Percentiles rank a stretch among this genome's conserved stretches.
These are phyloP conservation scores for Listrodromus nycthemerus DNA, from an alignment of 2,888 invertebrate genomes.

Conservation along the genomic window DNA sequence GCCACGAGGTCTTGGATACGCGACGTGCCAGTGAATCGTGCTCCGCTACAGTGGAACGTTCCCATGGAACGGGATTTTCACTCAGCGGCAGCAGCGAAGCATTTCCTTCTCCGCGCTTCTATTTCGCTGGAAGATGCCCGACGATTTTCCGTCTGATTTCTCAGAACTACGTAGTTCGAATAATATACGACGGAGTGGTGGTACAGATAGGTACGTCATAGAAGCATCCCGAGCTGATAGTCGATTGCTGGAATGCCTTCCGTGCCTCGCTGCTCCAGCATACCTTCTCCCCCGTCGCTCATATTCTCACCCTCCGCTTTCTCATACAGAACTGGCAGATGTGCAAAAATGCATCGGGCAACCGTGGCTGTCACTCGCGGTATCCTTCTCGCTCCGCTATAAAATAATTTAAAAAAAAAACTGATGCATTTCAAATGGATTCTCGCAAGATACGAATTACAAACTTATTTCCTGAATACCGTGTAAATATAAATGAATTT, in stretches of 20 bases:
- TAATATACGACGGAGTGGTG: conserved; percentile 63
- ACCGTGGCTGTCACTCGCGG: neutral
- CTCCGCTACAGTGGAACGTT: conserved; percentile 31
- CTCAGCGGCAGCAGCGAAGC: conserved; percentile 5
- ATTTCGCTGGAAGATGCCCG: conserved; percentile 51
- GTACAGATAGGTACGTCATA: conserved; percentile 47
- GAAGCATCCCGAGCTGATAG: conserved; percentile 33
- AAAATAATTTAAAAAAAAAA: conserved; percentile 9
- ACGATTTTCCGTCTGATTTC: conserved; percentile 77
- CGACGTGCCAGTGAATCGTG: conserved; percentile 17
- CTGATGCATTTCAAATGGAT: conserved; percentile 35
- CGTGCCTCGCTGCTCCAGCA: conserved; percentile 71
- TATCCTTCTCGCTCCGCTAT: conserved; percentile 11
- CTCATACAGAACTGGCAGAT: neutral
- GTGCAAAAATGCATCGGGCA: conserved; percentile 30
- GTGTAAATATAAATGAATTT: neutral
- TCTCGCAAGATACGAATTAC: conserved; percentile 9
- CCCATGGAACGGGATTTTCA: conserved; percentile 36
- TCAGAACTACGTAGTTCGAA: conserved; percentile 72
- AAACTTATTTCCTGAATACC: neutral
- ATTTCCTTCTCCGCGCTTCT: conserved; percentile 48
- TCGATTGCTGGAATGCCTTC: conserved; percentile 58
- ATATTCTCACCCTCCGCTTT: conserved; percentile 32
- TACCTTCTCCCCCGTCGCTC: conserved; percentile 60
- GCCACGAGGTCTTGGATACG: conserved; percentile 27